Percentiles rank a stretch among this genome's conserved stretches.
phyloP scores from a whole-genome alignment of 2,797 vertebrate genomes.

The Silurus aristotelis region DNA sequence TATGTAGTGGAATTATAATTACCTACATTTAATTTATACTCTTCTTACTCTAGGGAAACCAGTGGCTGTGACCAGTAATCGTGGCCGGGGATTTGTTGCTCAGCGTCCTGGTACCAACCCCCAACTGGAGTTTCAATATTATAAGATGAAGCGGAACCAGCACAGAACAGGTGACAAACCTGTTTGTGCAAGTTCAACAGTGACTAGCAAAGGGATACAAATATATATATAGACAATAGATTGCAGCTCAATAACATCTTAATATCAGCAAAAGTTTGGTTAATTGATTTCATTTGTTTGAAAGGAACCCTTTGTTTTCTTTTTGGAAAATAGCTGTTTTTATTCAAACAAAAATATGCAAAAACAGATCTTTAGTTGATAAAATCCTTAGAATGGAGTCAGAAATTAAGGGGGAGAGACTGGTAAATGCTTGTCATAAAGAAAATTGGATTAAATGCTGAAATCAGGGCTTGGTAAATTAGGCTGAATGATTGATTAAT shows the following conservation, averaged over 20 bases:
- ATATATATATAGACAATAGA: background rate
- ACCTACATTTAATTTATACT: background rate
- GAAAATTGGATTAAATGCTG: background rate
- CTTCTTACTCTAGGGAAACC: constrained; percentile 82
- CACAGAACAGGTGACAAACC: constrained; percentile 77
- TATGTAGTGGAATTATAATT: background rate
- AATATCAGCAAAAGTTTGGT: background rate
- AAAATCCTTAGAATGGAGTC: background rate
- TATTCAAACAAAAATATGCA: too few species aligned
- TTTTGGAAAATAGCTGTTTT: background rate
- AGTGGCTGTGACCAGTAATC: constrained; percentile 96
- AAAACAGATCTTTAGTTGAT: too few species aligned
- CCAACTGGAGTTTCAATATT: constrained; percentile 88
- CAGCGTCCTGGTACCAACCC: constrained; percentile 85
- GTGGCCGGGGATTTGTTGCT: constrained; percentile 81
- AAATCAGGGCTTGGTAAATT: background rate
- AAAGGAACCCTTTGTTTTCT: background rate
- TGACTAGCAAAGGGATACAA: background rate
- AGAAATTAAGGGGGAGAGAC: too few species aligned
- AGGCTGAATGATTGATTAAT: too few species aligned
- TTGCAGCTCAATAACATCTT: background rate
- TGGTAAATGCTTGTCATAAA: background rate
- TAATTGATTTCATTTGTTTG: background rate
- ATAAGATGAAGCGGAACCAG: constrained; percentile 80
- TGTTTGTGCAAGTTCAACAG: background rate